Percentiles rank a stretch among this genome's conserved stretches.
These are phyloP conservation scores for Eupristina koningsbergeri DNA, from an alignment of 1,140 invertebrate species.

Conservation along the genomic window DNA sequence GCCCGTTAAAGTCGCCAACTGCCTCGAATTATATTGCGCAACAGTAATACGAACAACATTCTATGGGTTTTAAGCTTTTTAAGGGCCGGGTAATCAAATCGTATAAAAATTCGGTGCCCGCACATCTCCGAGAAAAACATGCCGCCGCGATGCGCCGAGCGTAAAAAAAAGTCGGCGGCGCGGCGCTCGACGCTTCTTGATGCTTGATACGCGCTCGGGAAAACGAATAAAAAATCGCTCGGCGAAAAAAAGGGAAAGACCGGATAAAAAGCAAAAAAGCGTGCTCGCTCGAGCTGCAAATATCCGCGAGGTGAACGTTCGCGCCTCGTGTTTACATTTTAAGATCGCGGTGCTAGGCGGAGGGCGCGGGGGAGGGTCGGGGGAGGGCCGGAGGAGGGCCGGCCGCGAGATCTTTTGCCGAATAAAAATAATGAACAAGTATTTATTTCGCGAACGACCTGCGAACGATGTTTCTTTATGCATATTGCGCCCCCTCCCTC, in stretches of 20 bases:
- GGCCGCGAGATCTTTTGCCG: slow-evolving; percentile 4
- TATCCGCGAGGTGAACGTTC: slow-evolving; percentile 38
- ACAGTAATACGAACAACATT: slow-evolving; percentile 45
- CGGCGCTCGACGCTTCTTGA: not conserved
- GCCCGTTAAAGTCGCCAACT: slow-evolving; percentile 30
- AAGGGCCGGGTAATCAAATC: slow-evolving; percentile 41
- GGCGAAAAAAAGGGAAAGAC: slow-evolving; percentile 1
- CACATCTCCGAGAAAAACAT: not conserved
- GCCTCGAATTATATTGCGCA: slow-evolving; percentile 48
- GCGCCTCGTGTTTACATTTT: slow-evolving; percentile 45
- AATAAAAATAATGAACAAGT: slow-evolving; percentile 32
- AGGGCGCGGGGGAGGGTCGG: not conserved
- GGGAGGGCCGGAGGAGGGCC: not conserved
- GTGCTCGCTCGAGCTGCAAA: not conserved
- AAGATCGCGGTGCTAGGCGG: not conserved
- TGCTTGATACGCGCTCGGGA: not conserved
- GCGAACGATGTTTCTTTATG: not conserved
- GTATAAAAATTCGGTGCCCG: slow-evolving; percentile 23
- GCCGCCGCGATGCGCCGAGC: not conserved
- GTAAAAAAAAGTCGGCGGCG: not conserved
- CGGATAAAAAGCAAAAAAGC: not conserved
- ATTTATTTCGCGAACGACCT: not conserved
- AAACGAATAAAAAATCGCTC: not conserved
- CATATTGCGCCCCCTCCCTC: too few species aligned
- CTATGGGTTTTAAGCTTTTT: slow-evolving; percentile 28